Evolutionary conservation across 1,140 invertebrate species (phyloP).

Genomic region (Calephelis virginiensis): DNA sequence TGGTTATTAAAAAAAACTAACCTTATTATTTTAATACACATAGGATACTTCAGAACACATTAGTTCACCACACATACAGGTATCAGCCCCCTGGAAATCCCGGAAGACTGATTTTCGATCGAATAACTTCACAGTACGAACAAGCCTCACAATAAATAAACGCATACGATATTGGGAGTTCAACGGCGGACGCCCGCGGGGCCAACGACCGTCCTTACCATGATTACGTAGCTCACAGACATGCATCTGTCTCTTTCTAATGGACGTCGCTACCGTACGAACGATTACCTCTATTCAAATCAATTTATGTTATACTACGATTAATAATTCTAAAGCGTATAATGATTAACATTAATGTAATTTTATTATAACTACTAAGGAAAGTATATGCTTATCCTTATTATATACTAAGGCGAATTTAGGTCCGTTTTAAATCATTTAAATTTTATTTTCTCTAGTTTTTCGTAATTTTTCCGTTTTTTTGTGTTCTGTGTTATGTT

Average conservation of each 20-base stretch:
- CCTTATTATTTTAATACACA: conserved; percentile 23
- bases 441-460: no score
- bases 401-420: neutral
- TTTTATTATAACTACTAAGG: neutral
- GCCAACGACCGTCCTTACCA: conserved; percentile 75
- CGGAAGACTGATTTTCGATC: conserved; percentile 44
- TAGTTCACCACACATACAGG: conserved; percentile 2
- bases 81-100: conserved; percentile 34
- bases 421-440: no score
- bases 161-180: conserved; percentile 70
- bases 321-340: conserved; percentile 40
- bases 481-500: no score
- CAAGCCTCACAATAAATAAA: conserved; percentile 62
- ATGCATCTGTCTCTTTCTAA: conserved; percentile 50
- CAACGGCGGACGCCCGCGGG: conserved; percentile 64
- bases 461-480: no score
- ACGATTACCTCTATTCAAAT: conserved; percentile 61
- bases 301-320: conserved; percentile 43
- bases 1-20: conserved; percentile 7
- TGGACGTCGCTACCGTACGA: conserved; percentile 45
- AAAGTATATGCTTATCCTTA: neutral
- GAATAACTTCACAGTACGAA: conserved; percentile 42
- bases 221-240: conserved; percentile 53
- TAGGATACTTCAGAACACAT: neutral
- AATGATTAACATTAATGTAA: conserved; percentile 21